Conservation (phyloP, 2,888 invertebrate genomes). For the Mongoloraphidia duomilia region DNA sequence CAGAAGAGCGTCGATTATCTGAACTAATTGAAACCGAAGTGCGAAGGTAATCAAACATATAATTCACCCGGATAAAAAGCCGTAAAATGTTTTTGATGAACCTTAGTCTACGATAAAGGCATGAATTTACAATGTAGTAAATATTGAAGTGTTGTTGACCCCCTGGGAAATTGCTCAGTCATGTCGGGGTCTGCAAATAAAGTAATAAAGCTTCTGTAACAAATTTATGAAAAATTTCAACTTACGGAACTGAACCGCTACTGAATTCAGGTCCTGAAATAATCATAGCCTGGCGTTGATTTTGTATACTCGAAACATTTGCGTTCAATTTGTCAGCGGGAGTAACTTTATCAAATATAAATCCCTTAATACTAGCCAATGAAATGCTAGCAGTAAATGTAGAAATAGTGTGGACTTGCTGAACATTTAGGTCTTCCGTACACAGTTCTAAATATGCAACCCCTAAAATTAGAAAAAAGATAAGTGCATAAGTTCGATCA, state of each 20-base stretch:
- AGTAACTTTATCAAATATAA: conserved; percentile 21
- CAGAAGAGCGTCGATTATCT: too few relatives aligned
- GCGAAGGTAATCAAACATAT: too few relatives aligned
- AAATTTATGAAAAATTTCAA: background rate
- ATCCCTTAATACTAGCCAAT: conserved; percentile 1
- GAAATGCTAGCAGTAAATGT: background rate
- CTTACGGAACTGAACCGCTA: conserved; percentile 9
- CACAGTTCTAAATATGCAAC: conserved; percentile 46
- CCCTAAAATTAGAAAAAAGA: conserved; percentile 28
- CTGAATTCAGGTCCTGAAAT: conserved; percentile 37
- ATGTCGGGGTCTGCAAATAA: too few relatives aligned
- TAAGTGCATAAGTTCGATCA: conserved; percentile 1
- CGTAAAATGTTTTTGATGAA: too few relatives aligned
- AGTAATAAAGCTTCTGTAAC: too few relatives aligned
- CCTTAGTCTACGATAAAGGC: too few relatives aligned
- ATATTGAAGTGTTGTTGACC: too few relatives aligned
- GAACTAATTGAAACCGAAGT: too few relatives aligned
- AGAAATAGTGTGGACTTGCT: background rate
- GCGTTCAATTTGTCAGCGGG: background rate
- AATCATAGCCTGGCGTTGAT: conserved; percentile 37
- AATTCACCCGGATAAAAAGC: too few relatives aligned
- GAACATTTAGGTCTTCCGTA: conserved; percentile 35
- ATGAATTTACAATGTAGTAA: too few relatives aligned
- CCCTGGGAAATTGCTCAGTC: too few relatives aligned
- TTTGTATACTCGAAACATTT: conserved; percentile 14